Base-by-base conservation (phyloP, 2,888 invertebrate genomes). In the Agrotis ipsilon region DNA sequence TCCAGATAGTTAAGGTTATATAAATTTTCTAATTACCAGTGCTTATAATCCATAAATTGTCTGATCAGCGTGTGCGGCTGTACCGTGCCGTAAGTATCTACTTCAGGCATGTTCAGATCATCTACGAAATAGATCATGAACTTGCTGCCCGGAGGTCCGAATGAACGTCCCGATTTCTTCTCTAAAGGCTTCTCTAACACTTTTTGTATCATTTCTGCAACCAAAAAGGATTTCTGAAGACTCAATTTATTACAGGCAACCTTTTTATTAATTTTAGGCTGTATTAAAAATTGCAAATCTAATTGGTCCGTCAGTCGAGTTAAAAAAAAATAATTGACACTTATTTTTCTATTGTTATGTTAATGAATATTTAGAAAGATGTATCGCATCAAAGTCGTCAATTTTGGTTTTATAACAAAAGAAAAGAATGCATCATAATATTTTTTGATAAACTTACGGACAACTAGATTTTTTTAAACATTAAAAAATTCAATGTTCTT, bases 71-170 rank as follows among this genome's bases (percentile, higher is more conserved):
- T 99, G 89, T 99, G 99, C 0, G 99, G 99, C 90, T 99, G 99
- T 18, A 99, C 99, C 0, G 99, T 99, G 69, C 98, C 98, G 92
- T 99, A 99, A 68, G 97, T 97, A 92, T 99, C 99, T 4, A 99
- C 99, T 95, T 99, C 99, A 0, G 99, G 99, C 99, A 99, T 99
- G 91, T 99, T 99, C 97, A 99, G 97, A 88, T 99, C 99, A 88
- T 99, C 99, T 70, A 99, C 97, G 91, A 99, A 99, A 93, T 99
- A 99, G 66, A 99, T 97, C 97, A 99, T 97, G 24, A 97, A 97
- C 92, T 99, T 99, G 89, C 97, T 98, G n/a, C 99, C 99, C 0
- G 98, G 98, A 0, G 99, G 99, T 0, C 98, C 99, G 89, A 97
- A 99, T 91, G 98, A 99, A 69, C 98, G 97, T 0, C 99, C 99